Conservation (phyloP, 2,113 vertebrate genomes). For the Tupaia chinensis region DNA sequence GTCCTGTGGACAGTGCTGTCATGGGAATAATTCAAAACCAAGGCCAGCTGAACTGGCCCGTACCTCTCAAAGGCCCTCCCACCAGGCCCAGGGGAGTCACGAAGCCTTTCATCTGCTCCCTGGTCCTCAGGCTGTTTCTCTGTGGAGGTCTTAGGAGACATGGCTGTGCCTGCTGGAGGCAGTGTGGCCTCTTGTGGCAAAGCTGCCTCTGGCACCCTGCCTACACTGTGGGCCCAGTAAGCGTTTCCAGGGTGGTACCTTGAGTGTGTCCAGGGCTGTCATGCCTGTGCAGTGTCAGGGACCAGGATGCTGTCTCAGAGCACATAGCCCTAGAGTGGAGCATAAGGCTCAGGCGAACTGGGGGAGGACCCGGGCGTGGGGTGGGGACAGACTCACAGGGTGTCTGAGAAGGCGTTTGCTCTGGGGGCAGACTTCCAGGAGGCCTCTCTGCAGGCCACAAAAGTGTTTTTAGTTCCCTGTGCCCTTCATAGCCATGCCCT, state of each 20-base stretch:
- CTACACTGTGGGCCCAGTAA: not conserved
- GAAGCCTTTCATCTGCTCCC: not conserved
- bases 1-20: not conserved
- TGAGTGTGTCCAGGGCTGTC: not conserved
- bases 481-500: not conserved
- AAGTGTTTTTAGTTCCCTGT: not conserved
- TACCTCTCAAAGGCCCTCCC: not conserved
- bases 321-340: not conserved
- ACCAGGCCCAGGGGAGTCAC: not conserved
- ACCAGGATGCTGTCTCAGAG: too few relatives aligned
- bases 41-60: too few relatives aligned
- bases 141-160: not conserved
- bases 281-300: not conserved
- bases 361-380: not conserved
- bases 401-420: not conserved
- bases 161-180: not conserved
- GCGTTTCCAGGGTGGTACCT: not conserved
- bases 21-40: not conserved
- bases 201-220: not conserved
- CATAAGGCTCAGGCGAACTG: not conserved
- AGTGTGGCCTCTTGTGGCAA: not conserved
- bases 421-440: not conserved
- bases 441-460: not conserved
- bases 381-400: too few relatives aligned
- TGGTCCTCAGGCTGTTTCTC: not conserved